A percentile compares a stretch with the other conserved stretches of the same genome.
phyloP scores from a whole-genome alignment of 2,888 invertebrate species.

The Cryptocephalus primarius region DNA sequence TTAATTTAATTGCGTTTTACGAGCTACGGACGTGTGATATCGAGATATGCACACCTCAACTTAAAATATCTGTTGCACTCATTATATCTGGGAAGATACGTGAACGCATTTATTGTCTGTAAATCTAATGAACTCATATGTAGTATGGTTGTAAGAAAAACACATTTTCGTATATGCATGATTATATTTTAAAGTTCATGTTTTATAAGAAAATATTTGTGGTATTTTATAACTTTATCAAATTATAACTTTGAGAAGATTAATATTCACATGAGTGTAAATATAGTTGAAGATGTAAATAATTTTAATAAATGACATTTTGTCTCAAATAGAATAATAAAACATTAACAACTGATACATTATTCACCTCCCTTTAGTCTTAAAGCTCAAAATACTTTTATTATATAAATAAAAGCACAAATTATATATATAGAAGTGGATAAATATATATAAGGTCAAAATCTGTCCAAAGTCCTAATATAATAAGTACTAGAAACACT shows the following conservation, averaged over 20 bases:
- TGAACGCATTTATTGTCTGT: too few relatives aligned
- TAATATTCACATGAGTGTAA: slow-evolving; percentile 29
- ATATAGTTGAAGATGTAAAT: slow-evolving; percentile 27
- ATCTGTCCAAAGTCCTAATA: too few relatives aligned
- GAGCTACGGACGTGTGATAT: too few relatives aligned
- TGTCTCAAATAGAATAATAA: slow-evolving; percentile 32
- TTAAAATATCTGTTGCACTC: too few relatives aligned
- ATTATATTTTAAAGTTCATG: slow-evolving; percentile 37
- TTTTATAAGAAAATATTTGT: slow-evolving; percentile 39
- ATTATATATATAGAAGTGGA: too few relatives aligned
- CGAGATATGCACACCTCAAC: too few relatives aligned
- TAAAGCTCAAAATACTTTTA: slow-evolving; percentile 36
- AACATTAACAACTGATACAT: slow-evolving; percentile 29
- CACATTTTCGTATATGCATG: slow-evolving; percentile 30
- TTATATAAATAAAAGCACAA: slow-evolving; percentile 35
- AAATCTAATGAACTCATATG: too few relatives aligned
- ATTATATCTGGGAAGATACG: too few relatives aligned
- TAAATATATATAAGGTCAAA: too few relatives aligned
- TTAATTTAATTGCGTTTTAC: too few relatives aligned
- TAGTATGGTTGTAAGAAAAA: too few relatives aligned
- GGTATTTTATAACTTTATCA: slow-evolving; percentile 35
- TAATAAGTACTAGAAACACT: too few relatives aligned
- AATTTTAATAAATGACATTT: slow-evolving; percentile 27
- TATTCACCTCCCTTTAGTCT: slow-evolving; percentile 36
- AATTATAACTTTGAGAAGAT: slow-evolving; percentile 37